These are phyloP conservation scores for Caenorhabditis sulstoni DNA, from an alignment of 2,888 invertebrate species.

Conservation along the genomic window DNA sequence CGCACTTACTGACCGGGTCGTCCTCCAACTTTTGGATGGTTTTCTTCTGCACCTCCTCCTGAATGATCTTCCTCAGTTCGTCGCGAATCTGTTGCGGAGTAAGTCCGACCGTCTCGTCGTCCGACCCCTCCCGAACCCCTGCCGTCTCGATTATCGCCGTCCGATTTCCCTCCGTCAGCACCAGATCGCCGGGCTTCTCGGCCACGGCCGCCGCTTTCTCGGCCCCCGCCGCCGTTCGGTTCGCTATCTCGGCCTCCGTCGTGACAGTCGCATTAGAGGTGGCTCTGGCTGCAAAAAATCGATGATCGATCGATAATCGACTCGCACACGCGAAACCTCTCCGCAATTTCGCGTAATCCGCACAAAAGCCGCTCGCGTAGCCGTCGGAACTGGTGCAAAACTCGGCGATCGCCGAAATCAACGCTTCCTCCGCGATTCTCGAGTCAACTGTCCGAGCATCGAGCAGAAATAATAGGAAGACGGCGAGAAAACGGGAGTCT, in stretches of 20 bases:
- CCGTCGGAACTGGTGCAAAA: slow-evolving; percentile 38
- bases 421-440: not conserved
- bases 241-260: slow-evolving; percentile 19
- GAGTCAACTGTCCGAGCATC: too few relatives aligned
- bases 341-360: slow-evolving; percentile 43
- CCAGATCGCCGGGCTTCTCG: slow-evolving; percentile 27
- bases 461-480: too few relatives aligned
- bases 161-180: slow-evolving; percentile 40
- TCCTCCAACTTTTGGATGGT: slow-evolving; percentile 38
- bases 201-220: slow-evolving; percentile 2
- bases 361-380: slow-evolving; percentile 40
- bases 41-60: slow-evolving; percentile 40
- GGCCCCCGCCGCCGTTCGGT: slow-evolving; percentile 17
- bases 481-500: too few relatives aligned
- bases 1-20: slow-evolving; percentile 52
- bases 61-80: slow-evolving; percentile 52
- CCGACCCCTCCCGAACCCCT: slow-evolving; percentile 3
- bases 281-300: slow-evolving; percentile 23
- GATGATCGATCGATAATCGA: too few relatives aligned
- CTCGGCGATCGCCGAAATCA: slow-evolving; percentile 8
- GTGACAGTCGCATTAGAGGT: slow-evolving; percentile 34
- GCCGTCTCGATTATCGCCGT: slow-evolving; percentile 27
- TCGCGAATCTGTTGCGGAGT: slow-evolving; percentile 45
- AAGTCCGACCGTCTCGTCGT: slow-evolving; percentile 18
- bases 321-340: too few relatives aligned